phyloP scores from a whole-genome alignment of 2,113 vertebrate species.

The Eulemur rufifrons region DNA sequence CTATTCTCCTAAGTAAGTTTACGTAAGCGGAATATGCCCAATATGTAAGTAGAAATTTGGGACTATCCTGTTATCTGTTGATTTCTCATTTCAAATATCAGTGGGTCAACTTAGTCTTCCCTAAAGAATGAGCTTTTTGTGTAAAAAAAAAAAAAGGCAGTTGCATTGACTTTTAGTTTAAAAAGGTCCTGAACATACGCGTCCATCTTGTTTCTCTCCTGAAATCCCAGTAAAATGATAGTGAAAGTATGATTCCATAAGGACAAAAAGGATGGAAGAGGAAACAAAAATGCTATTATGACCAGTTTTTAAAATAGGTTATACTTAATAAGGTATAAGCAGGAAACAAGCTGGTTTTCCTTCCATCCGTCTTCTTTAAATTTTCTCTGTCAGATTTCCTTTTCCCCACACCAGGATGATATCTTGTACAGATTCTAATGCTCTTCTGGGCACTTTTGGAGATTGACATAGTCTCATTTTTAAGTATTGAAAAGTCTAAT shows the following conservation, averaged over 20 bases:
- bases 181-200: neutral
- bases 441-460: neutral
- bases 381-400: neutral
- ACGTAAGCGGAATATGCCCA: neutral
- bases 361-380: neutral
- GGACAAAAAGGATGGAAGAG: neutral
- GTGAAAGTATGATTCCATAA: neutral
- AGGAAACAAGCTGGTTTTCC: neutral
- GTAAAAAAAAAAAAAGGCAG: neutral
- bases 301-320: neutral
- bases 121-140: neutral
- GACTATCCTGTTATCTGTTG: neutral
- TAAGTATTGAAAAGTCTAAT: neutral
- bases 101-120: neutral
- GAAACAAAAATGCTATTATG: neutral
- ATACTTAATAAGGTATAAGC: neutral
- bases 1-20: neutral
- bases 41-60: neutral
- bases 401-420: neutral
- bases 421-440: neutral
- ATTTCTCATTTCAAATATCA: neutral
- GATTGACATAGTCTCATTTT: neutral
- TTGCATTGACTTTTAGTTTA: neutral
- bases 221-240: neutral
- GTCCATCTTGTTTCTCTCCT: neutral